phyloP scores from a whole-genome alignment of 2,113 vertebrate species.

The Tylochromis polylepis region DNA sequence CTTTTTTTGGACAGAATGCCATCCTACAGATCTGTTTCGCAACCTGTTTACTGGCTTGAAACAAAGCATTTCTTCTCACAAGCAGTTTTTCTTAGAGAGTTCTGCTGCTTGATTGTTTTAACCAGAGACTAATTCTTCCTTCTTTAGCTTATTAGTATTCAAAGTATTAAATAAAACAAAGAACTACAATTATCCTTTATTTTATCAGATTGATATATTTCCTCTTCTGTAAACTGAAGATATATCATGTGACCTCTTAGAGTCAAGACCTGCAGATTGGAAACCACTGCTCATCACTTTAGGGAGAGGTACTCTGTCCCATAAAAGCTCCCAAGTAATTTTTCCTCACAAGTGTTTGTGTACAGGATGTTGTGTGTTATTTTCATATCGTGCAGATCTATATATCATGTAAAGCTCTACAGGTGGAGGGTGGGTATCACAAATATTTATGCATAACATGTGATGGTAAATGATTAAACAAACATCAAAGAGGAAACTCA shows the following conservation, averaged over 20 bases:
- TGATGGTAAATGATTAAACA: not conserved
- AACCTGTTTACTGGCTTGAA: not conserved
- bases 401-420: not conserved
- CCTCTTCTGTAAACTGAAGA: not conserved
- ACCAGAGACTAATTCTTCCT: slow-evolving; percentile 10
- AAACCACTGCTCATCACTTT: not conserved
- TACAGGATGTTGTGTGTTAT: not conserved
- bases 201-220: not conserved
- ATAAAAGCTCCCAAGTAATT: not conserved
- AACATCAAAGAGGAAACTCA: not conserved
- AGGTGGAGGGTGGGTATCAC: not conserved
- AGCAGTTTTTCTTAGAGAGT: not conserved
- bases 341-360: not conserved
- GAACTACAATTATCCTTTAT: not conserved
- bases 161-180: not conserved
- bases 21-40: not conserved
- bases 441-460: not conserved
- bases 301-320: not conserved
- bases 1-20: not conserved
- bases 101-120: not conserved
- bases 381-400: slow-evolving; percentile 2
- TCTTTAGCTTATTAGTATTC: not conserved
- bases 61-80: not conserved
- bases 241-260: not conserved
- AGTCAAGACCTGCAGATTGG: not conserved